Base-by-base conservation (phyloP, 2,113 vertebrate species). In the Xenus cinereus region DNA sequence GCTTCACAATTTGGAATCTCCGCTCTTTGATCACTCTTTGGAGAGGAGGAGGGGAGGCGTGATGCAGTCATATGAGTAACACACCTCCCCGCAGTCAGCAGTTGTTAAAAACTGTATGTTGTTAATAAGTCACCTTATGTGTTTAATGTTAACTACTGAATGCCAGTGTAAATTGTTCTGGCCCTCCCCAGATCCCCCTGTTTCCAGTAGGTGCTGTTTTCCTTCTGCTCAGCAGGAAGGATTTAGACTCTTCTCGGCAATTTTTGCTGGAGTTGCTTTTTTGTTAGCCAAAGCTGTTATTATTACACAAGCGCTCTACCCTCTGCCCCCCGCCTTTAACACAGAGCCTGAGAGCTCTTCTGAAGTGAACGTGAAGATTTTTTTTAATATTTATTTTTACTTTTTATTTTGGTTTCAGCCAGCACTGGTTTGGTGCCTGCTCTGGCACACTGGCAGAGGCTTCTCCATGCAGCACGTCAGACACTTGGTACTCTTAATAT, bases 1-100 rank as follows among this genome's bases (percentile, higher is more conserved):
- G 97, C 97, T 97, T 97, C 97, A 98, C 96, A 89, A 97, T 97
- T 98, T 97, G 97, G 97, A 98, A 97, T 98, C 95, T 92, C 96
- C 95, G 94, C 96, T 96, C 97, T 97, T 98, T 97, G 98, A 97
- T 97, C 97, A 75, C 66, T 96, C 94, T 96, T 93, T 64, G 90
- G 75, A 91, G 93, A 96, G 94, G 95, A 97, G 96, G 96, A 93
- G 97, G 96, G 95, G 95, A 97, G 96, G 96, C 95, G 87, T 20
- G 89, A 87, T 88, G 96, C 22, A 14, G 95, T 95, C 75, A 37
- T 88, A 86, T 86, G 96, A 95, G 97, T 75, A 93, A 91, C 84
- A 91, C 86, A 75, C 94, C 95, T 96, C 90, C 82, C 90, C 53
- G 35, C 85, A 78, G 95, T 95, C 97, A 89, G 98, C 94, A 93